Percentiles rank a stretch among this genome's conserved stretches.
Conservation (phyloP, 1,140 invertebrate species). For the Ectropis grisescens region DNA sequence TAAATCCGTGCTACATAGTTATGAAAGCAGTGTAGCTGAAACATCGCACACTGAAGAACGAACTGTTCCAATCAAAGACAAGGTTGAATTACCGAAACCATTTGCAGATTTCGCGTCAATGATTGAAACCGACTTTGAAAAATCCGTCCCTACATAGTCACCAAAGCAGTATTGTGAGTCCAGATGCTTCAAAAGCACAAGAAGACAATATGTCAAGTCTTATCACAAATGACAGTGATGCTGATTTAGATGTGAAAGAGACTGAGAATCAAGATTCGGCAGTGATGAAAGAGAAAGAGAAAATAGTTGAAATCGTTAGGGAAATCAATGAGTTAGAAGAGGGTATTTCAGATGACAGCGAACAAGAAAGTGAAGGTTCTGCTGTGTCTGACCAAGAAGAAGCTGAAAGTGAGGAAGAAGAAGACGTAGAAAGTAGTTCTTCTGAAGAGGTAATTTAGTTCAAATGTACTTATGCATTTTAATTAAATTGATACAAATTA, state of each 20-base stretch:
- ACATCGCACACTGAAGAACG: conserved; percentile 11
- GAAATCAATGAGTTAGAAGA: conserved; percentile 53
- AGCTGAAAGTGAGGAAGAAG: conserved; percentile 18
- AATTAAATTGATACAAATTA: too few species aligned
- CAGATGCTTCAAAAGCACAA: conserved; percentile 16
- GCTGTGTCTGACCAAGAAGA: conserved; percentile 2
- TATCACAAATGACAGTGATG: conserved; percentile 51
- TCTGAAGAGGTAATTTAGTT: too few species aligned
- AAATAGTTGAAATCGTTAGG: conserved; percentile 48
- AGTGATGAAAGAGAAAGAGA: conserved; percentile 47
- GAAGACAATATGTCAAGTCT: conserved; percentile 28
- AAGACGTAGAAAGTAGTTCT: too few species aligned
- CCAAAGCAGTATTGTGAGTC: conserved; percentile 12
- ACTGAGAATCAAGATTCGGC: conserved; percentile 23
- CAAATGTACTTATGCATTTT: too few species aligned
- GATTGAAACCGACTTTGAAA: too few species aligned
- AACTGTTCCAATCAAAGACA: background rate
- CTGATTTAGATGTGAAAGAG: conserved; percentile 32
- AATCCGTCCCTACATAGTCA: conserved; percentile 3
- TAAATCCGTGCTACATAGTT: conserved; percentile 23
- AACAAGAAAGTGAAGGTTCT: conserved; percentile 11
- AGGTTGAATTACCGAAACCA: conserved; percentile 4
- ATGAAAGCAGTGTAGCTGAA: conserved; percentile 18
- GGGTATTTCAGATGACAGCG: conserved; percentile 11
- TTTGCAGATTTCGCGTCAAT: too few species aligned